phyloP scores from a whole-genome alignment of 2,888 invertebrate species.

The Caenorhabditis sp. region DNA sequence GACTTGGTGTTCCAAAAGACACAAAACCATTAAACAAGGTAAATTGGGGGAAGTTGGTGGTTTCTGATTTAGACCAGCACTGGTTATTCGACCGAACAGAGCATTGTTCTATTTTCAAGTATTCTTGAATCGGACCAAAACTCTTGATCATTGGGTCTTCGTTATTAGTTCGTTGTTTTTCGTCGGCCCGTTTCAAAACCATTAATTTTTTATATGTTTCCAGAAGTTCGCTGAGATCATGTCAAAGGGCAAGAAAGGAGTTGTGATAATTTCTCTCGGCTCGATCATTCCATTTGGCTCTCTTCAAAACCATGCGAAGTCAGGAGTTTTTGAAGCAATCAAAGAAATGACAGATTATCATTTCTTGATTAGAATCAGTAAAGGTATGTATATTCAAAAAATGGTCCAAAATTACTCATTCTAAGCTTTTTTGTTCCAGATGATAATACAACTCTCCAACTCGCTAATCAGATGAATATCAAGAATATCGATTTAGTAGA shows the following conservation, averaged over 20 bases:
- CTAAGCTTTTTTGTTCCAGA: no score
- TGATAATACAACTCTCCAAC: slow-evolving; percentile 46
- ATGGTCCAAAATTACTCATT: no score
- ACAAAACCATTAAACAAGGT: slow-evolving; percentile 42
- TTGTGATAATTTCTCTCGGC: slow-evolving; percentile 58
- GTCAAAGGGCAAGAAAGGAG: slow-evolving; percentile 52
- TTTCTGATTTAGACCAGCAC: not conserved
- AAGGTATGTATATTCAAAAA: slow-evolving; percentile 20
- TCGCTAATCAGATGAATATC: slow-evolving; percentile 31
- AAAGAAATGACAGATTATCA: slow-evolving; percentile 52
- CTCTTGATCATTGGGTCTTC: no score
- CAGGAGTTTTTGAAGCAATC: slow-evolving; percentile 30
- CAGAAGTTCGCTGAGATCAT: slow-evolving; percentile 47
- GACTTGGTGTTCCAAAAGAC: slow-evolving; percentile 42
- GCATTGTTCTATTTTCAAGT: no score
- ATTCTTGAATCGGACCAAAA: no score
- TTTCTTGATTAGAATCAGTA: slow-evolving; percentile 59
- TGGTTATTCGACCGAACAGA: no score
- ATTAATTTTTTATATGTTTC: no score
- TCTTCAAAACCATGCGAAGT: slow-evolving; percentile 16
- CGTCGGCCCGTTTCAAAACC: no score
- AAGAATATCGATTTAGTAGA: slow-evolving; percentile 58
- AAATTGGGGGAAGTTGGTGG: no score
- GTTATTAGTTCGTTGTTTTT: no score
- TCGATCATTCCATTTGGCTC: slow-evolving; percentile 44